Conservation (phyloP, 1,140 invertebrate genomes). For the Carcinoscorpius rotundicauda region DNA sequence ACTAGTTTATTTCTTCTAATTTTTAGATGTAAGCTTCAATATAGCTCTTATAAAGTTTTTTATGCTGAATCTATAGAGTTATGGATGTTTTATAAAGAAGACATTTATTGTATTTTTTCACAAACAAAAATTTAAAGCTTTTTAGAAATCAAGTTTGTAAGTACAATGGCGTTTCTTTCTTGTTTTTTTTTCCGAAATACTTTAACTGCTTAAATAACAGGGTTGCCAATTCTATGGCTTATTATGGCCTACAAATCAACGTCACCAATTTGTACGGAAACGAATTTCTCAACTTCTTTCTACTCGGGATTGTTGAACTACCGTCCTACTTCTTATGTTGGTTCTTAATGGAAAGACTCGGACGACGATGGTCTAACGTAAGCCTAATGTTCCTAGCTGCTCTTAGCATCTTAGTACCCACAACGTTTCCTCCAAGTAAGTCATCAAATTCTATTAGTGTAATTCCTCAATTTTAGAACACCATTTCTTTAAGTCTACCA, state of each 20-base stretch:
- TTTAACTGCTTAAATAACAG: not conserved
- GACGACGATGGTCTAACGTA: slow-evolving; percentile 27
- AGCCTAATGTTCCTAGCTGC: slow-evolving; percentile 26
- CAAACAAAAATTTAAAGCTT: not conserved
- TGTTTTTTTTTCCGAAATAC: too few species aligned
- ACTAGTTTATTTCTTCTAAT: too few species aligned
- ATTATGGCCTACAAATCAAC: slow-evolving; percentile 25
- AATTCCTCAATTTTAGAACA: slow-evolving; percentile 45
- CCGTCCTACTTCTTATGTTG: slow-evolving; percentile 18
- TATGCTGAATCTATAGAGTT: too few species aligned
- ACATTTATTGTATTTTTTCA: not conserved
- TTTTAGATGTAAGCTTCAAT: too few species aligned
- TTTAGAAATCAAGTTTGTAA: too few species aligned
- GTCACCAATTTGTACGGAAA: slow-evolving; percentile 24
- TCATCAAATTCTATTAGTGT: slow-evolving; percentile 39
- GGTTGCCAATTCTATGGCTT: slow-evolving; percentile 20
- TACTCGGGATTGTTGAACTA: slow-evolving; percentile 32
- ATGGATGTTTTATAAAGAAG: not conserved
- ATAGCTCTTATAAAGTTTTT: too few species aligned
- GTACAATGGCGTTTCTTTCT: too few species aligned
- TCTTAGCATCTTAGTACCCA: slow-evolving; percentile 25
- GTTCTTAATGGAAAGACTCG: slow-evolving; percentile 23
- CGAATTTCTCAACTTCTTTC: slow-evolving; percentile 51
- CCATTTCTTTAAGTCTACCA: not conserved
- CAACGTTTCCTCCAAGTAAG: slow-evolving; percentile 44